phyloP scores from a whole-genome alignment of 2,113 vertebrate genomes.

The Cyprinodon variegatus region DNA sequence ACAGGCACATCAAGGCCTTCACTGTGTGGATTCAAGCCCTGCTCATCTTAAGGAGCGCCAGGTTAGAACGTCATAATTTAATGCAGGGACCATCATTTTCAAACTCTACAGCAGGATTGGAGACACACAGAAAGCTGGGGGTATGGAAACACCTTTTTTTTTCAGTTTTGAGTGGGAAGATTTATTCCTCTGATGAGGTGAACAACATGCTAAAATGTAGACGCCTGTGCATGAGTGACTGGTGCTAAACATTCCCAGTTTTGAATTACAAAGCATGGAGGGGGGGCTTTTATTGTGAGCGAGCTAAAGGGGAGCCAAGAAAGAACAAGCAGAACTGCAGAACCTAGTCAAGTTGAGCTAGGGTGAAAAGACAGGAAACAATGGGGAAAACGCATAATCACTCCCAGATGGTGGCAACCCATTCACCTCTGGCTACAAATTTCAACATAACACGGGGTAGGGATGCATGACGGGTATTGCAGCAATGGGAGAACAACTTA shows the following conservation, averaged over 20 bases:
- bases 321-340: constrained; percentile 44
- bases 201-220: constrained; percentile 68
- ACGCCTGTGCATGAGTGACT: constrained; percentile 61
- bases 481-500: constrained; percentile 74
- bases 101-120: not conserved
- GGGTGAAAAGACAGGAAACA: constrained; percentile 76
- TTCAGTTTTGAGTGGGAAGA: constrained; percentile 8
- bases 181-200: constrained; percentile 53
- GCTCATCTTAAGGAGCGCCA: constrained; percentile 6
- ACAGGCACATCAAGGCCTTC: constrained; percentile 8
- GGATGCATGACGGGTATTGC: constrained; percentile 47
- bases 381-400: constrained; percentile 78
- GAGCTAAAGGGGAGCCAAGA: constrained; percentile 62
- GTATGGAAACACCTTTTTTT: constrained; percentile 24
- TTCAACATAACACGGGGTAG: constrained; percentile 39
- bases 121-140: not conserved
- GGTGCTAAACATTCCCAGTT: constrained; percentile 71
- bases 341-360: constrained; percentile 42
- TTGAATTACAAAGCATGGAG: constrained; percentile 66
- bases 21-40: constrained; percentile 21
- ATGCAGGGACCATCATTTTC: not conserved
- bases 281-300: constrained; percentile 58
- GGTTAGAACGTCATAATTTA: not conserved
- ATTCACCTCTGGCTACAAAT: constrained; percentile 56
- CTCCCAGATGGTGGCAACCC: constrained; percentile 76